Percentiles rank a stretch among this genome's conserved stretches.
These are phyloP conservation scores for Ceratosolen fusciceps DNA, from an alignment of 1,140 invertebrate genomes.

Conservation along the genomic window DNA sequence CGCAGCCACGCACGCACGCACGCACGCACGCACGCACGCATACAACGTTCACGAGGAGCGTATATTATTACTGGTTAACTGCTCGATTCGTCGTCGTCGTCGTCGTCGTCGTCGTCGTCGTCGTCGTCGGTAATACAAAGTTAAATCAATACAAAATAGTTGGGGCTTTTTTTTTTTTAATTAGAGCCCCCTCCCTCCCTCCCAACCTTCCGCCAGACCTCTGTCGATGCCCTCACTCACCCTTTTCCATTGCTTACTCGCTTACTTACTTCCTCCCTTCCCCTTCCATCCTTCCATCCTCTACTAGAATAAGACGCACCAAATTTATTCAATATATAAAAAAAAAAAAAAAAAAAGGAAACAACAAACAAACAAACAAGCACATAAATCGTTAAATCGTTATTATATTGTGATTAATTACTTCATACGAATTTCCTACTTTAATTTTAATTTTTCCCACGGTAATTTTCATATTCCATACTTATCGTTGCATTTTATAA, in stretches of 20 bases:
- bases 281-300: not conserved
- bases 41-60: too few relatives aligned
- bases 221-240: not conserved
- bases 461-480: not conserved
- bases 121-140: not conserved
- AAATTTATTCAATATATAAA: slow-evolving; percentile 9
- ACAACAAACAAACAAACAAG: too few relatives aligned
- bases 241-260: not conserved
- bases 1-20: not conserved
- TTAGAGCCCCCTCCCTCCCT: not conserved
- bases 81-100: not conserved
- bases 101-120: too few relatives aligned
- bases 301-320: not conserved
- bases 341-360: too few relatives aligned
- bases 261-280: not conserved
- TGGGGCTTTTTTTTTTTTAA: not conserved
- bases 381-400: slow-evolving; percentile 10
- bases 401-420: too few relatives aligned
- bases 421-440: too few relatives aligned
- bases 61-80: not conserved
- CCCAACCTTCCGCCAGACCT: not conserved
- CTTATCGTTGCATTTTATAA: slow-evolving; percentile 6
- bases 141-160: slow-evolving; percentile 28
- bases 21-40: not conserved
- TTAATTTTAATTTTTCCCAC: slow-evolving; percentile 12